phyloP scores from a whole-genome alignment of 2,888 invertebrate genomes.

The Peribatodes rhomboidaria region DNA sequence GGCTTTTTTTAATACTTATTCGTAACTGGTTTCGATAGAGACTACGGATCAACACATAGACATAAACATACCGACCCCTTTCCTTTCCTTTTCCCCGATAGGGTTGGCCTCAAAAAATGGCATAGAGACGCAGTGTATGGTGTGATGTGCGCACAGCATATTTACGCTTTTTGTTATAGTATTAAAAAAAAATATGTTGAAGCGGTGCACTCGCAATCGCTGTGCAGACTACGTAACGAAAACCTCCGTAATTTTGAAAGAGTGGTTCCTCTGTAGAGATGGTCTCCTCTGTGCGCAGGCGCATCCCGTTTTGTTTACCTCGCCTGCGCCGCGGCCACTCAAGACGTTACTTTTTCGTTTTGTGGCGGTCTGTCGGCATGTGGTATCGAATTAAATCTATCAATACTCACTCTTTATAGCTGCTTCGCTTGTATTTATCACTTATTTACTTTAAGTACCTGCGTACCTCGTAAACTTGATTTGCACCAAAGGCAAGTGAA shows the following conservation, averaged over 20 bases:
- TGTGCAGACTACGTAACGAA: too few species aligned
- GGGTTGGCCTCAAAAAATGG: too few species aligned
- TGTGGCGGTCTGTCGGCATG: slow-evolving; percentile 52
- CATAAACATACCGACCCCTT: too few species aligned
- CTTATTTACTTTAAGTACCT: slow-evolving; percentile 31
- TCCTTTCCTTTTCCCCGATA: too few species aligned
- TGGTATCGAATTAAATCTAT: slow-evolving; percentile 48
- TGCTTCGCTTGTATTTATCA: slow-evolving; percentile 26
- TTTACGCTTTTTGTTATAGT: too few species aligned
- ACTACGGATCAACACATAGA: too few species aligned
- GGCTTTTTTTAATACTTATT: too few species aligned
- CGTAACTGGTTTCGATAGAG: too few species aligned
- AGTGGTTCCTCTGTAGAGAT: neutral
- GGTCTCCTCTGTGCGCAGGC: slow-evolving; percentile 46
- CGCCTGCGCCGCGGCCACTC: slow-evolving; percentile 52
- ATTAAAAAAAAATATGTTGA: too few species aligned
- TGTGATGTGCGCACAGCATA: too few species aligned
- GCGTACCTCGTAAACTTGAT: slow-evolving; percentile 15
- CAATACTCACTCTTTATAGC: slow-evolving; percentile 41
- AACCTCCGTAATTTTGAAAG: neutral
- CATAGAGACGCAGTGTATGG: too few species aligned
- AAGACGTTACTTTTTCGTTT: slow-evolving; percentile 58
- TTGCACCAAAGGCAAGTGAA: slow-evolving; percentile 5
- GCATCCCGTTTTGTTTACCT: slow-evolving; percentile 71
- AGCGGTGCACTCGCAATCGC: too few species aligned